Base-by-base conservation (phyloP, 1,140 invertebrate genomes). In the Drosophila sturtevanti region DNA sequence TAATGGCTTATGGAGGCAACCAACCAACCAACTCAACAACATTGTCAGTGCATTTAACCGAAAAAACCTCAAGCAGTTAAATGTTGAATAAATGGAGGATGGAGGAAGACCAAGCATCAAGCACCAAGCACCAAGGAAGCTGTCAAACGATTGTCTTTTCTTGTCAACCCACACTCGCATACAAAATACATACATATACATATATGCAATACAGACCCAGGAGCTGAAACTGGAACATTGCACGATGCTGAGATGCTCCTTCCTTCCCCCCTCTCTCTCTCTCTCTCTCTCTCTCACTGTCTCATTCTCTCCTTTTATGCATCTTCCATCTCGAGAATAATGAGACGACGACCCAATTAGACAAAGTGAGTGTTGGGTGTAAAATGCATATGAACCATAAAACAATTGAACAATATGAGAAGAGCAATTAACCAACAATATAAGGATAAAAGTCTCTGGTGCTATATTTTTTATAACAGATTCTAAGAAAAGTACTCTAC, bases 51-150 rank as follows among this genome's bases (percentile, higher is more conserved):
- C 84, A 89, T 89, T 89, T 89, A 89, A 89, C 84, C 84, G 48
- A 79, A 89, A 79, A 87, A 89, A 87, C 79, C 84, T 80, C 85
- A 89, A 89, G 84, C 84, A 80, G 79, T 89, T 89, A 89, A 89
- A 60, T 72, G 73, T 34, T 59, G 31, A 21, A 34, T 9, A 48
- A 37, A 31, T 3, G 54, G 18, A 52, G 24, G 24, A 38, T 11
- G 22, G 27, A 51, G 41, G 11, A 56, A 62, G 18, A 48, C 41
- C 41, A 48, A 21, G 18, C 41, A 48, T n/a, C 41, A 21, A 48
- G 41, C 41, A 48, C 1, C 37, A 35, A 35, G 37, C n/a, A 38
- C 41, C 41, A 68, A 81, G 63, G 63, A 55, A 71, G 72, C 84
- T 89, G 84, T 89, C 84, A 89, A 89, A 84, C 65, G 80, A 67